A percentile compares a stretch with the other conserved stretches of the same genome.
These are phyloP conservation scores for Phrynocephalus versicolor DNA, from an alignment of 2,113 vertebrate species.

Conservation along the genomic window DNA sequence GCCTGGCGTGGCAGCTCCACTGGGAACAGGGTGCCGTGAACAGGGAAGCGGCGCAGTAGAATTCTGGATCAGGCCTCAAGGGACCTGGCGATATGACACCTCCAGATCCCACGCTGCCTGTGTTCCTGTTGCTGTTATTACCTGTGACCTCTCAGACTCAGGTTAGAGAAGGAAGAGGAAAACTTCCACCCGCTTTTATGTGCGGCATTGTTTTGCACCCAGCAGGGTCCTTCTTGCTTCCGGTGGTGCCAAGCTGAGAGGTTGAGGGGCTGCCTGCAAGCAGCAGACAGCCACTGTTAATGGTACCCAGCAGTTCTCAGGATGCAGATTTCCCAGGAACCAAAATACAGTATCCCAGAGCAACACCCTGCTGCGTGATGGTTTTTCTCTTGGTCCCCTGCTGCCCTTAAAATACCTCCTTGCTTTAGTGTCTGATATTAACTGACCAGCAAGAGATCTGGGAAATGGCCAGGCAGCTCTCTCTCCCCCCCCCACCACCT, in stretches of 20 bases:
- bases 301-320: not conserved
- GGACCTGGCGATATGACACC: no score
- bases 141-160: not conserved
- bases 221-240: not conserved
- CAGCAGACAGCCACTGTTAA: no score
- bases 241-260: not conserved
- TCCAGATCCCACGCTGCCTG: not conserved
- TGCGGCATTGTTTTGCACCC: not conserved
- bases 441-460: not conserved
- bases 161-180: not conserved
- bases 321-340: not conserved
- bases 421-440: not conserved
- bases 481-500: not conserved
- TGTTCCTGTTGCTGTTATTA: not conserved
- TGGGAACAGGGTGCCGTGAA: not conserved
- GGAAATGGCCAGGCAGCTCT: not conserved
- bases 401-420: not conserved
- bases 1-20: not conserved
- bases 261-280: not conserved
- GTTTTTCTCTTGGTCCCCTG: not conserved
- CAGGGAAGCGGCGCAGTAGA: not conserved
- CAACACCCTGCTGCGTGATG: not conserved
- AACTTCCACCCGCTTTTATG: not conserved
- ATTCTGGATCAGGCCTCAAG: not conserved
- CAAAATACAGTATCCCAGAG: no score